Evolutionary conservation across 2,888 invertebrate genomes (phyloP).

Genomic region (Pediacus dermestoides): DNA sequence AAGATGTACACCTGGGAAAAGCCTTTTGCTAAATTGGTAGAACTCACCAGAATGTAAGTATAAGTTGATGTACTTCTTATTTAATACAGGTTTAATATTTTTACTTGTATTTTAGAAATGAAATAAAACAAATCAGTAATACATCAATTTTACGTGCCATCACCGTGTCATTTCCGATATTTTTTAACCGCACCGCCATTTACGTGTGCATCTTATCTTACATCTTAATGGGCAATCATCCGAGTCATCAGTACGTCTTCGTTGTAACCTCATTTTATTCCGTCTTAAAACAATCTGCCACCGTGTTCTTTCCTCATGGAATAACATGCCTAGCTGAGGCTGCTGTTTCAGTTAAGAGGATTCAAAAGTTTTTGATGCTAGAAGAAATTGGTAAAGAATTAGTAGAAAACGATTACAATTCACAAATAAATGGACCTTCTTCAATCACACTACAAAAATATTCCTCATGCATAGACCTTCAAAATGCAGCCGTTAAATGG

Average conservation of each 20-base stretch:
- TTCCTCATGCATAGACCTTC: conserved; percentile 26
- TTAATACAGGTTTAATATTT: conserved; percentile 3
- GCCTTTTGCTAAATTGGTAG: conserved; percentile 33
- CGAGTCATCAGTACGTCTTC: conserved; percentile 78
- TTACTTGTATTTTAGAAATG: conserved; percentile 51
- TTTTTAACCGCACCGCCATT: conserved; percentile 77
- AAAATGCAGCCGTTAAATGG: conserved; percentile 67
- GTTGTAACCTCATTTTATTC: conserved; percentile 85
- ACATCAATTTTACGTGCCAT: conserved; percentile 71
- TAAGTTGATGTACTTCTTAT: too few species aligned
- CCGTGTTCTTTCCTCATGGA: conserved; percentile 83
- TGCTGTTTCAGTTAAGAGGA: conserved; percentile 65
- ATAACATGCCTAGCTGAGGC: conserved; percentile 75
- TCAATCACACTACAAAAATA: too few species aligned
- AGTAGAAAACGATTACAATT: too few species aligned
- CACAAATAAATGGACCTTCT: too few species aligned
- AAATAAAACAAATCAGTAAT: conserved; percentile 64
- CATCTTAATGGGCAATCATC: conserved; percentile 62
- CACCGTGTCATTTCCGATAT: conserved; percentile 75
- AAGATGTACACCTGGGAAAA: conserved; percentile 39
- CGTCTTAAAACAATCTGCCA: conserved; percentile 78
- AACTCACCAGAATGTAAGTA: conserved; percentile 26
- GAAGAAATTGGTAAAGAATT: too few species aligned
- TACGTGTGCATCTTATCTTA: conserved; percentile 75
- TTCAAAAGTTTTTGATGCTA: conserved; percentile 55